phyloP scores from a whole-genome alignment of 2,113 vertebrate genomes.

The Cettia cetti region DNA sequence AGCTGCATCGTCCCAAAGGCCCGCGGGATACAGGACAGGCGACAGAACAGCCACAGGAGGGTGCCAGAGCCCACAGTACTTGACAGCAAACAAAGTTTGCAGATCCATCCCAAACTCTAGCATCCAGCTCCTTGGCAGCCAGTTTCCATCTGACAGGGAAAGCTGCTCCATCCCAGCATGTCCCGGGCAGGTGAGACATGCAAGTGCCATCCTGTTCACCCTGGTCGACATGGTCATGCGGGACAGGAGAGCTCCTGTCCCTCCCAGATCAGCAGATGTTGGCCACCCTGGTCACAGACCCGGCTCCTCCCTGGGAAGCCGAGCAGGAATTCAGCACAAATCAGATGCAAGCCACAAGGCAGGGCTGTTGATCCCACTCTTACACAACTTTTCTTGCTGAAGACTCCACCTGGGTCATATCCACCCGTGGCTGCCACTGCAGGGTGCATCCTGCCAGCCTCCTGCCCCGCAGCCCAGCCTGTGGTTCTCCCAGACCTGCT shows the following conservation, averaged over 20 bases:
- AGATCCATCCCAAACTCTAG: not conserved
- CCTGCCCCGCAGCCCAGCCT: not conserved
- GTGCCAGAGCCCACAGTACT: slow-evolving; percentile 39
- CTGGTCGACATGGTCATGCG: fast-evolving
- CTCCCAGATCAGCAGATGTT: not conserved
- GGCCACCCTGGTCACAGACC: not conserved
- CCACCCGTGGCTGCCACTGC: not conserved
- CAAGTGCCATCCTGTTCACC: not conserved
- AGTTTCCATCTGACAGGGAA: not conserved
- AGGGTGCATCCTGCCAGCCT: not conserved
- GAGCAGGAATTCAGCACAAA: not conserved
- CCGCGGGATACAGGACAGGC: not conserved
- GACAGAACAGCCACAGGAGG: slow-evolving; percentile 51
- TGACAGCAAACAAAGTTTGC: not conserved
- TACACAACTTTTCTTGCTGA: not conserved
- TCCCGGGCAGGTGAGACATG: not conserved
- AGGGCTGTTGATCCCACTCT: not conserved
- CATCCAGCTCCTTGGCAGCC: not conserved
- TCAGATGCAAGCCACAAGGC: not conserved
- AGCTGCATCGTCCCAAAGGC: not conserved
- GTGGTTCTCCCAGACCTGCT: not conserved
- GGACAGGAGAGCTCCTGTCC: not conserved
- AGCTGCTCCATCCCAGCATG: not conserved
- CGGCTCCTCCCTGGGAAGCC: not conserved
- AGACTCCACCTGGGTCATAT: not conserved